Evolutionary conservation across 2,113 vertebrate genomes (phyloP), one percentile per base, ranked within the genome.

Genomic region (Platysteira castanea): DNA sequence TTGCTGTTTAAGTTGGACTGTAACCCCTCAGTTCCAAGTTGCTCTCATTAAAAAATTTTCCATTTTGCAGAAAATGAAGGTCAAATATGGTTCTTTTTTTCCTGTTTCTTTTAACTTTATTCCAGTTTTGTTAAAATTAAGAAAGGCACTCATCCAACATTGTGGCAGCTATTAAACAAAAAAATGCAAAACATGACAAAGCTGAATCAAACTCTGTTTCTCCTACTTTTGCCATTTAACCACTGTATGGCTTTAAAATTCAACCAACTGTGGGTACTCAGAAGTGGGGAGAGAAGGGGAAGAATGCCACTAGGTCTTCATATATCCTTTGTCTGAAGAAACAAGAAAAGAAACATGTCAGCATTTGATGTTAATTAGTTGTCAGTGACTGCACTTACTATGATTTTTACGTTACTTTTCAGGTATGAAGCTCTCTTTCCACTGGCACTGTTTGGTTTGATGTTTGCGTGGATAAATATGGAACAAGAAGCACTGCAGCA

Each of bases 361-460:
- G 7, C 60, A 41, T 87, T 86, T 90, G 33, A 44, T 77, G 50
- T 59, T 74, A 33, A 69, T 28, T 53, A 47, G 28, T 54, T 89
- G 44, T 64, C 89, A 50, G 47, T 20, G 7, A n/a, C 26, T 57
- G 30, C 15, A 26, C 33, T 64, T 83, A 23, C 35, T 63, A 1
- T 59, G 57, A 26, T 78, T 39, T 15, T 65, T 65, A 10, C 0
- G 0, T 87, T 95, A 53, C 30, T 78, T 46, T 84, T 50, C 90
- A 99, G 99, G 83, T 99, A 99, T 68, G 99, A 99, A 98, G 99
- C 99, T 81, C 97, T 99, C 41, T 99, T 99, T 75, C 99, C 98
- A 5, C 96, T 99, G 24, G 98, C 97, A 15, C 94, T 99, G 64
- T 98, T 99, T 46, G 99, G 98, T 95, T 96, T 99, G 96, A 99